phyloP scores from a whole-genome alignment of 2,113 vertebrate species.

The Oophaga pumilio region DNA sequence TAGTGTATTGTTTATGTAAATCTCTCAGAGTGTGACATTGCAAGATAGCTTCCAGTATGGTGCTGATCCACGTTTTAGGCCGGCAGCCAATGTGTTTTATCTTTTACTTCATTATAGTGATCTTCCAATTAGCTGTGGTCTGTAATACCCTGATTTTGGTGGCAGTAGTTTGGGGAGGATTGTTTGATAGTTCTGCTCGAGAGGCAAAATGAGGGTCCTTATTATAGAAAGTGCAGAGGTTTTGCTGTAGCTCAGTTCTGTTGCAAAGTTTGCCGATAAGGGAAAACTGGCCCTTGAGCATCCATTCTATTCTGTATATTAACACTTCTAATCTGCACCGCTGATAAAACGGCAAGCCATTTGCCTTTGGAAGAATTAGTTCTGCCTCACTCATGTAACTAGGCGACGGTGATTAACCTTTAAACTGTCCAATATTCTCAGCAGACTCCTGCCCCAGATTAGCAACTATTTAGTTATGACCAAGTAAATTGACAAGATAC shows the following conservation, averaged over 20 bases:
- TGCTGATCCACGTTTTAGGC: constrained; percentile 99
- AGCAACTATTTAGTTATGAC: constrained; percentile 99
- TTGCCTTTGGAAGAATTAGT: constrained; percentile 99
- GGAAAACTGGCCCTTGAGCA: constrained; percentile 99
- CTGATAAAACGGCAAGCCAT: constrained; percentile 99
- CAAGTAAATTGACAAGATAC: constrained; percentile 99
- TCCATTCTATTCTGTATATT: constrained; percentile 99
- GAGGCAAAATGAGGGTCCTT: constrained; percentile 99
- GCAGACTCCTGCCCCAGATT: constrained; percentile 98
- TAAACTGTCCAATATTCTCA: constrained; percentile 99
- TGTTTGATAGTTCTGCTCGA: constrained; percentile 99
- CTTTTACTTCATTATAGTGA: constrained; percentile 99
- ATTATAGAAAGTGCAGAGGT: constrained; percentile 96
- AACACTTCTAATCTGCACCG: constrained; percentile 99
- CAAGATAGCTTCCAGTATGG: constrained; percentile 99
- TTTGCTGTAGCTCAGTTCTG: constrained; percentile 94
- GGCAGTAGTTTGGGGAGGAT: constrained; percentile 87
- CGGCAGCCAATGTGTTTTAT: constrained; percentile 99
- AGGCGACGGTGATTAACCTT: constrained; percentile 99
- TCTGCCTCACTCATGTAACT: constrained; percentile 98
- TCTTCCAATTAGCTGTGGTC: constrained; percentile 99
- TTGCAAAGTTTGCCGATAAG: constrained; percentile 99
- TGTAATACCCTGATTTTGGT: constrained; percentile 98
- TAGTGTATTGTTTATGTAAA: constrained; percentile 99
- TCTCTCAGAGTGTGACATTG: constrained; percentile 98